Conservation (phyloP, 2,888 invertebrate genomes). For the Chalcosyrphus nemorum region DNA sequence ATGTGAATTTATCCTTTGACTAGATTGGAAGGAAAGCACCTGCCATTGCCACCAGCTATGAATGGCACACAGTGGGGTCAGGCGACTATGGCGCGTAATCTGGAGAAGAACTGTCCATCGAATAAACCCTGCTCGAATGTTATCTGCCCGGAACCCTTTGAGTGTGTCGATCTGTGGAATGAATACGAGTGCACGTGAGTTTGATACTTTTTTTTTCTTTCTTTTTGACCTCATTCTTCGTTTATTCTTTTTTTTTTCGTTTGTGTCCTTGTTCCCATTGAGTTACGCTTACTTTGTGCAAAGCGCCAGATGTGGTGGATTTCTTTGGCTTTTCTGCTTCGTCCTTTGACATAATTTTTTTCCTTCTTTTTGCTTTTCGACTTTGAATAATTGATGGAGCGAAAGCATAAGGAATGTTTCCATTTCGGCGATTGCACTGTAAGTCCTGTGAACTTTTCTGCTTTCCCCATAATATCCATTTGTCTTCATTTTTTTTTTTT, state of each 20-base stretch:
- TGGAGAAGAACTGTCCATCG: slow-evolving; percentile 96
- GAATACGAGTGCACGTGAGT: slow-evolving; percentile 99
- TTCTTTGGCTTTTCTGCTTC: neutral
- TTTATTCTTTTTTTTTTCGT: neutral
- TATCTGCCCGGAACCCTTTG: slow-evolving; percentile 95
- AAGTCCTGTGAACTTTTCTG: slow-evolving; percentile 14
- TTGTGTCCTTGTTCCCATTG: neutral
- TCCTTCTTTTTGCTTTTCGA: neutral
- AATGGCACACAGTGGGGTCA: slow-evolving; percentile 98
- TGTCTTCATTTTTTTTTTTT: slow-evolving; percentile 39
- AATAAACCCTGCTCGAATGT: slow-evolving; percentile 97
- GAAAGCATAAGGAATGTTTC: slow-evolving; percentile 5
- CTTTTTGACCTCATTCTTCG: neutral
- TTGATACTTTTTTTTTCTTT: slow-evolving; percentile 54
- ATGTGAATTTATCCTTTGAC: neutral
- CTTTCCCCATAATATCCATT: slow-evolving; percentile 43
- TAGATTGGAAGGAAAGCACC: slow-evolving; percentile 96
- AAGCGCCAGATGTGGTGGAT: slow-evolving; percentile 20
- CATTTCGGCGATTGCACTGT: slow-evolving; percentile 35
- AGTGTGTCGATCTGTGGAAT: slow-evolving; percentile 98
- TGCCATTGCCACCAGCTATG: slow-evolving; percentile 96
- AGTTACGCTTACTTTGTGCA: slow-evolving; percentile 12
- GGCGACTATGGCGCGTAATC: slow-evolving; percentile 95
- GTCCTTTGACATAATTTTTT: neutral
- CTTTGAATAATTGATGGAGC: slow-evolving; percentile 49